phyloP scores from a whole-genome alignment of 1,140 invertebrate genomes.

The Melitaea cinxia region DNA sequence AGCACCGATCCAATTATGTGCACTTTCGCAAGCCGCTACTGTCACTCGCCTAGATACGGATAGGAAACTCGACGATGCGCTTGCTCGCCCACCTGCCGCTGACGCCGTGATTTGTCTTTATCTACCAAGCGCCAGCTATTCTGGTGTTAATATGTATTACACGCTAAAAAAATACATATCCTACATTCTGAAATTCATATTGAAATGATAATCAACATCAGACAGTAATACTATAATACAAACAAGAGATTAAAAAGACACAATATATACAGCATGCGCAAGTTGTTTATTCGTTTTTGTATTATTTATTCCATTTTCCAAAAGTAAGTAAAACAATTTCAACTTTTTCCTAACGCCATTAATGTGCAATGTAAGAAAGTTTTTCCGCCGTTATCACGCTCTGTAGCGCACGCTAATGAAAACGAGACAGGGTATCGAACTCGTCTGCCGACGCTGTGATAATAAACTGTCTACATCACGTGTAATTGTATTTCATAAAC shows the following conservation, averaged over 20 bases:
- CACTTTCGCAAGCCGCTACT: slow-evolving; percentile 80
- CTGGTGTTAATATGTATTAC: not conserved
- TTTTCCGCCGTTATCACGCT: slow-evolving; percentile 59
- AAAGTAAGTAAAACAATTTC: slow-evolving; percentile 16
- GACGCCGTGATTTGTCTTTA: slow-evolving; percentile 7
- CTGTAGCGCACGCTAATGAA: slow-evolving; percentile 64
- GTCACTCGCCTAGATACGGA: slow-evolving; percentile 80
- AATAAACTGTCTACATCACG: slow-evolving; percentile 18
- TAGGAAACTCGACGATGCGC: slow-evolving; percentile 74
- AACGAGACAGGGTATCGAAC: slow-evolving; percentile 72
- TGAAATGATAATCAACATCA: no score
- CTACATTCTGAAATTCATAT: no score
- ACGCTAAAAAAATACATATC: not conserved
- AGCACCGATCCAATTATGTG: slow-evolving; percentile 81
- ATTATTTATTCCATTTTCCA: not conserved
- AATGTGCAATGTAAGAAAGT: slow-evolving; percentile 42
- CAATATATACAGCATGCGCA: not conserved
- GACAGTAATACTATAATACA: no score
- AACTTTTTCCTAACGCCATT: slow-evolving; percentile 17
- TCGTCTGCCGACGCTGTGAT: slow-evolving; percentile 29
- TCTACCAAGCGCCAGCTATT: not conserved
- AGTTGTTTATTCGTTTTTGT: not conserved
- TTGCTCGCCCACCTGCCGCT: slow-evolving; percentile 51
- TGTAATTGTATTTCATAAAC: slow-evolving; percentile 7
- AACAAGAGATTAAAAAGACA: no score